phyloP scores from a whole-genome alignment of 2,113 vertebrate genomes.

The Platysteira castanea region DNA sequence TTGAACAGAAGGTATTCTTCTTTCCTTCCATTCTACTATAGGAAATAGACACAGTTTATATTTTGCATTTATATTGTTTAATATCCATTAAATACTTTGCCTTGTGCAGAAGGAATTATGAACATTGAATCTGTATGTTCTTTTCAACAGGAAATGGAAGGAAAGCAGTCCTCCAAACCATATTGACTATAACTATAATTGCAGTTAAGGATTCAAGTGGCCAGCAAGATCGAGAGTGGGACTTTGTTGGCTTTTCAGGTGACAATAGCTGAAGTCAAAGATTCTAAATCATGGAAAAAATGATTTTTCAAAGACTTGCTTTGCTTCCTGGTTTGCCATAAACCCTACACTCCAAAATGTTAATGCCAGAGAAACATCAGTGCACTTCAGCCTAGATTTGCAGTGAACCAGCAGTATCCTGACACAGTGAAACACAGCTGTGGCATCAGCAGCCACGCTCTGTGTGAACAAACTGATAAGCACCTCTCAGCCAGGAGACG shows the following conservation, averaged over 20 bases:
- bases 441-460: not conserved
- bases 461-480: accelerated
- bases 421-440: not conserved
- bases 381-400: not conserved
- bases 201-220: not conserved
- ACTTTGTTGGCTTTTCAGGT: not conserved
- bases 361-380: accelerated
- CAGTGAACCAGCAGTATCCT: not conserved
- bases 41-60: not conserved
- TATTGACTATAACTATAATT: not conserved
- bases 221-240: not conserved
- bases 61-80: not conserved
- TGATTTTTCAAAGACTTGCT: not conserved
- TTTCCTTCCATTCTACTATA: not conserved
- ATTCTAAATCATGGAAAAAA: not conserved
- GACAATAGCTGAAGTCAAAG: not conserved
- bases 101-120: not conserved
- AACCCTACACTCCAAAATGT: not conserved
- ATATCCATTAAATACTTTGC: not conserved
- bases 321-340: not conserved
- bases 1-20: not conserved
- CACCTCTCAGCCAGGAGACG: not conserved
- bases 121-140: not conserved
- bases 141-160: not conserved
- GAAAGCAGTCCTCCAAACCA: not conserved